Conservation (phyloP, 2,888 invertebrate species). For the Dastarcus helophoroides region DNA sequence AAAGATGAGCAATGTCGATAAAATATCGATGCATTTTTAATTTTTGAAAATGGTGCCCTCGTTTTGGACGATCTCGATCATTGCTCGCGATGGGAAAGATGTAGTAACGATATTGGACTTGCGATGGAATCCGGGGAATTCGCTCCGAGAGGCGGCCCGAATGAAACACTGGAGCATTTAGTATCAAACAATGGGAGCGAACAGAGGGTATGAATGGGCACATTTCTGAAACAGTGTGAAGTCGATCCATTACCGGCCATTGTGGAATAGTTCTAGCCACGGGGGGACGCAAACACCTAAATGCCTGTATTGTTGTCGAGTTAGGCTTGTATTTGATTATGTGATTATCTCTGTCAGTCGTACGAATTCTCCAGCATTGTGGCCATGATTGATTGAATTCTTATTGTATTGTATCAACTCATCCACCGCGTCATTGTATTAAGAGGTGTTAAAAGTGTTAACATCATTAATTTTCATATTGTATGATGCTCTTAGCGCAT, state of each 20-base stretch:
- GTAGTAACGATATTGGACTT: constrained; percentile 6
- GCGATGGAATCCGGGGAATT: constrained; percentile 7
- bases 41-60: no score
- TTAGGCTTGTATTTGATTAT: constrained; percentile 35
- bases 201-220: constrained; percentile 31
- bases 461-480: constrained; percentile 9
- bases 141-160: constrained; percentile 4
- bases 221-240: constrained; percentile 39
- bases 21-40: no score
- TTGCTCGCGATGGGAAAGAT: no score
- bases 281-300: constrained; percentile 23
- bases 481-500: background rate
- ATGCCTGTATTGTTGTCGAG: constrained; percentile 36
- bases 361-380: constrained; percentile 30
- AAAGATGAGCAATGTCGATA: no score
- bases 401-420: constrained; percentile 20
- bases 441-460: constrained; percentile 18
- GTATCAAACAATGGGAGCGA: constrained; percentile 21
- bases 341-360: constrained; percentile 33
- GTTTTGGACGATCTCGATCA: no score
- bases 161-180: constrained; percentile 18
- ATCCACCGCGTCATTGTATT: constrained; percentile 15
- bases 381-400: constrained; percentile 28
- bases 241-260: constrained; percentile 32
- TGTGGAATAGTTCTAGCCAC: constrained; percentile 21